Conservation (phyloP, 2,888 invertebrate genomes). For the Eledona agricola region DNA sequence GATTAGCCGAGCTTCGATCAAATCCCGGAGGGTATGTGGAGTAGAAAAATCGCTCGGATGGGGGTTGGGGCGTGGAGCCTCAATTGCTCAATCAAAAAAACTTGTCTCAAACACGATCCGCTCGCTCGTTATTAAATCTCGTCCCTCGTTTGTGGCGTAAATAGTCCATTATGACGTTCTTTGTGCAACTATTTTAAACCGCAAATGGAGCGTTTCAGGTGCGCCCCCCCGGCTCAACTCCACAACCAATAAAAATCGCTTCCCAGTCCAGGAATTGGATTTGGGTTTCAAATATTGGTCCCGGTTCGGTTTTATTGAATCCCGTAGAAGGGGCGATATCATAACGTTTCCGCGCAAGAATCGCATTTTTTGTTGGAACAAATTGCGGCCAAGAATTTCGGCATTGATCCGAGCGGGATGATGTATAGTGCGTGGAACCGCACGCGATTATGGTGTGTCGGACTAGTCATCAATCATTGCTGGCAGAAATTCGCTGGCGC, state of each 20-base stretch:
- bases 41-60: slow-evolving; percentile 4
- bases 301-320: slow-evolving; percentile 28
- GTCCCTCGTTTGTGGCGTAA: slow-evolving; percentile 19
- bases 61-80: too few species aligned
- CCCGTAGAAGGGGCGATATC: slow-evolving; percentile 23
- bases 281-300: slow-evolving; percentile 25
- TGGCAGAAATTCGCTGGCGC: slow-evolving; percentile 38
- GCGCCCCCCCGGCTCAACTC: too few species aligned
- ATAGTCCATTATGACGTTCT: slow-evolving; percentile 23
- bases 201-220: too few species aligned
- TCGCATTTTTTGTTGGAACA: slow-evolving; percentile 32
- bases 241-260: slow-evolving; percentile 16
- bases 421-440: slow-evolving; percentile 34
- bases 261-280: slow-evolving; percentile 22
- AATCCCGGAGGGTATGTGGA: too few species aligned
- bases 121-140: slow-evolving; percentile 19
- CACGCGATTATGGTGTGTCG: slow-evolving; percentile 38
- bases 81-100: too few species aligned
- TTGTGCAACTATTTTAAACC: slow-evolving; percentile 25
- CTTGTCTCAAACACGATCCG: too few species aligned
- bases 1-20: slow-evolving; percentile 2
- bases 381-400: slow-evolving; percentile 28
- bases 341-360: slow-evolving; percentile 14
- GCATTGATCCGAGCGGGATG: slow-evolving; percentile 30
- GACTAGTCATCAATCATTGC: slow-evolving; percentile 43